Percentiles rank a stretch among this genome's conserved stretches.
These are phyloP conservation scores for Leptosomus discolor DNA, from an alignment of 2,113 vertebrate genomes.

Conservation along the genomic window DNA sequence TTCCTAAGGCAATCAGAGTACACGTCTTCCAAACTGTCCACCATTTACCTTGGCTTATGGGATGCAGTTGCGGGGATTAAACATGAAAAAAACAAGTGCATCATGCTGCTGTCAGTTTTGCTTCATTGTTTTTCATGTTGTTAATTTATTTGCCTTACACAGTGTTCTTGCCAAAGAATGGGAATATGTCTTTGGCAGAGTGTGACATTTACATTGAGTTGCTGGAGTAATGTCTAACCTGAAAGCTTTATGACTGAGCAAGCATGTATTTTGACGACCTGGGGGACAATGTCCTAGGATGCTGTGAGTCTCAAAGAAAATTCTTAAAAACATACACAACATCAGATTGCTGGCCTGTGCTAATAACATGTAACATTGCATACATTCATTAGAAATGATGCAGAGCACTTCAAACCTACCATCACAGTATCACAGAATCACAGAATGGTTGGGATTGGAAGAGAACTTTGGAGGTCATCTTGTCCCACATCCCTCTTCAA, in stretches of 20 bases:
- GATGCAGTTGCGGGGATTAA: neutral
- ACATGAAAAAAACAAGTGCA: neutral
- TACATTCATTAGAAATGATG: neutral
- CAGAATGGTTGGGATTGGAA: neutral
- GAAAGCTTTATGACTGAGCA: neutral
- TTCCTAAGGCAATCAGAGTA: neutral
- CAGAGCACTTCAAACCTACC: neutral
- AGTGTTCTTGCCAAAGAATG: neutral
- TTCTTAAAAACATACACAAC: neutral
- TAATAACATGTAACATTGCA: neutral
- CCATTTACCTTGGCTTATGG: neutral
- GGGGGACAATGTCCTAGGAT: neutral
- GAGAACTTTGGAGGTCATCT: neutral
- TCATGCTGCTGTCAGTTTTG: neutral
- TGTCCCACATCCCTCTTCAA: neutral
- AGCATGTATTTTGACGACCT: neutral
- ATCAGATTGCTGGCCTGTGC: neutral
- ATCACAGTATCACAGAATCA: neutral
- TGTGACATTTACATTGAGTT: neutral
- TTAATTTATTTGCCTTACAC: conserved; percentile 3
- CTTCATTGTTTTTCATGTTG: neutral
- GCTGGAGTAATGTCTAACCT: neutral
- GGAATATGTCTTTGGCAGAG: neutral
- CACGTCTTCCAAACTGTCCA: neutral
- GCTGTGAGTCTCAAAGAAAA: neutral